Evolutionary conservation across 2,888 invertebrate species (phyloP), one percentile per base, ranked within the genome.

Genomic region (Eledona agricola): DNA sequence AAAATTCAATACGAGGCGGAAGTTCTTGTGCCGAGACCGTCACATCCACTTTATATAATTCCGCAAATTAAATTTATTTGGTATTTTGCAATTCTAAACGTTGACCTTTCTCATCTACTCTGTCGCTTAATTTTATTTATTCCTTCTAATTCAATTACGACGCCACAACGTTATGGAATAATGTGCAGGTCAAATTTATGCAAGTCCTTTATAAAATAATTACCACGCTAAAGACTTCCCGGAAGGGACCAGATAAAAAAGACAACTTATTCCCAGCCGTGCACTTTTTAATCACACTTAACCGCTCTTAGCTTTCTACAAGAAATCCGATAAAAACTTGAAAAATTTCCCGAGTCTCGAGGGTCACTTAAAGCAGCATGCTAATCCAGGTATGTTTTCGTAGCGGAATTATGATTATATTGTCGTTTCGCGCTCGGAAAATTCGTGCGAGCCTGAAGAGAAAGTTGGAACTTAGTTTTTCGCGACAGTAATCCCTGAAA

Each of bases 321-420:
- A 56, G 55, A 60, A 60, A 60, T 60, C 54, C 56, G 60, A 60
- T 60, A 60, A 60, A 60, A 57, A 58, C 54, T 60, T 58, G 29
- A 50, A 54, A 60, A 60, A 60, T 58, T 20, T 35, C 43, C 26
- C 16, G 15, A 12, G 43, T 43, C 43, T 43, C 43, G 9, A 10
- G 43, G 31, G 43, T 32, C 43, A 26, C 32, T 43, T 43, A 31
- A 43, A 31, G 31, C 43, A 43, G 29, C 31, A 31, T 43, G 43
- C 32, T 43, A 43, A 43, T 43, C 43, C 26, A 26, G 43, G 43
- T 31, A 43, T 43, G 32, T 43, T 40, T 40, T 40, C 40, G 40
- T 40, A 11, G 19, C 28, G 40, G 40, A 40, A 40, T 40, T 40
- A 40, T 40, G 26, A 40, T 40, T 40, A 40, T 40, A 40, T 40